These are phyloP conservation scores for Drosophila cognata DNA, from an alignment of 2,888 invertebrate species.

Conservation along the genomic window DNA sequence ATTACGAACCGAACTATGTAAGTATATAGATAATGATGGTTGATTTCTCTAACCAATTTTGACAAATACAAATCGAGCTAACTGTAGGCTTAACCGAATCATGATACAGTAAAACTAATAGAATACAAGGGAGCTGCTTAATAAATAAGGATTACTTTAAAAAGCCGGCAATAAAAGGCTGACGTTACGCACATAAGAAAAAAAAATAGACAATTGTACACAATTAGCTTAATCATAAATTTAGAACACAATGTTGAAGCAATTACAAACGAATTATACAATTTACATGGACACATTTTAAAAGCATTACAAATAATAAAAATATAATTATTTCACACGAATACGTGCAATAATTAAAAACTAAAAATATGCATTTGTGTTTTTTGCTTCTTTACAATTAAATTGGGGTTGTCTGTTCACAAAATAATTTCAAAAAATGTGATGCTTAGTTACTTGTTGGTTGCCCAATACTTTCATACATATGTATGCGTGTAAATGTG, in stretches of 20 bases:
- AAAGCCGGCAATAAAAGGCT: conserved; percentile 56
- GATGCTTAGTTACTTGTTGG: conserved; percentile 68
- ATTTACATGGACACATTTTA: conserved; percentile 61
- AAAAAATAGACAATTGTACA: conserved; percentile 42
- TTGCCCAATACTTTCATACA: conserved; percentile 40
- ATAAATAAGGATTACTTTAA: conserved; percentile 52
- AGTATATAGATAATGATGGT: conserved; percentile 40
- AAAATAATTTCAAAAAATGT: conserved; percentile 78
- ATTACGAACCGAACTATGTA: conserved; percentile 47
- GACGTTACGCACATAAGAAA: conserved; percentile 24
- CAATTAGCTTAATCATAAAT: conserved; percentile 33
- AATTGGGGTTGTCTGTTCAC: conserved; percentile 57
- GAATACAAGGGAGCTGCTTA: conserved; percentile 71
- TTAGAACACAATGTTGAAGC: conserved; percentile 45
- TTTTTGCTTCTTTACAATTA: conserved; percentile 37
- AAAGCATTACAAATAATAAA: conserved; percentile 28
- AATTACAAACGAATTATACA: conserved; percentile 46
- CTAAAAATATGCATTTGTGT: conserved; percentile 49
- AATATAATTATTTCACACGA: conserved; percentile 22
- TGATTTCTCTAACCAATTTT: conserved; percentile 35
- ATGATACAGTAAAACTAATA: conserved; percentile 54
- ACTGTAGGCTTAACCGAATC: conserved; percentile 40
- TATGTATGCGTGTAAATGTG: neutral
- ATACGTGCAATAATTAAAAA: conserved; percentile 31
- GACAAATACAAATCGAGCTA: conserved; percentile 49